Evolutionary conservation across 2,113 vertebrate genomes (phyloP).

Genomic region (Syrmaticus mikado): DNA sequence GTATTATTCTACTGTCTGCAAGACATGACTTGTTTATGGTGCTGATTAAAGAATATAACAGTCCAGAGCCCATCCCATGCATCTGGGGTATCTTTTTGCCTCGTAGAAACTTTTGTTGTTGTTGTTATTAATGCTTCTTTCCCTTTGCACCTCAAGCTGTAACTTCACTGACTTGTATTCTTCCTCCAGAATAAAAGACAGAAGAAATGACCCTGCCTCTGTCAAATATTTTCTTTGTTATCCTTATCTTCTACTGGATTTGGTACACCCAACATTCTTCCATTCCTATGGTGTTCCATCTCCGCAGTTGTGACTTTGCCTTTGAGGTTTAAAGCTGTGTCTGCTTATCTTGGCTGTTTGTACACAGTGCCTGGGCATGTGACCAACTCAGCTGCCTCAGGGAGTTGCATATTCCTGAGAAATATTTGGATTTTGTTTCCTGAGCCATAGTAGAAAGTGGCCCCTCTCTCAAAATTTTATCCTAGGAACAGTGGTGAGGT

Average conservation of each 20-base stretch:
- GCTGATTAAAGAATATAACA: neutral
- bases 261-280: neutral
- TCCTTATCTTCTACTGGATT: neutral
- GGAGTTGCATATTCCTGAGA: constrained; percentile 23
- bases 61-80: neutral
- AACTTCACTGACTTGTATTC: neutral
- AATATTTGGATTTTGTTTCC: constrained; percentile 26
- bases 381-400: neutral
- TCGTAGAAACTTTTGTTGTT: neutral
- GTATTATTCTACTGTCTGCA: neutral
- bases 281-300: neutral
- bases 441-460: neutral
- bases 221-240: neutral
- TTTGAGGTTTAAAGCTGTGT: constrained; percentile 49
- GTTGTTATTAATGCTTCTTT: neutral
- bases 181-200: neutral
- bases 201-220: neutral
- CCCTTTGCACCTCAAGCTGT: neutral
- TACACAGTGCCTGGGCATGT: neutral
- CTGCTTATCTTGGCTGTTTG: constrained; percentile 39
- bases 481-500: neutral
- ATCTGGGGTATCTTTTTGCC: neutral
- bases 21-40: neutral
- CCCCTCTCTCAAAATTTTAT: neutral
- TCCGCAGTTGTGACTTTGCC: neutral